Base-by-base conservation (phyloP, 1,140 invertebrate species). In the Tetragnatha versicolor region DNA sequence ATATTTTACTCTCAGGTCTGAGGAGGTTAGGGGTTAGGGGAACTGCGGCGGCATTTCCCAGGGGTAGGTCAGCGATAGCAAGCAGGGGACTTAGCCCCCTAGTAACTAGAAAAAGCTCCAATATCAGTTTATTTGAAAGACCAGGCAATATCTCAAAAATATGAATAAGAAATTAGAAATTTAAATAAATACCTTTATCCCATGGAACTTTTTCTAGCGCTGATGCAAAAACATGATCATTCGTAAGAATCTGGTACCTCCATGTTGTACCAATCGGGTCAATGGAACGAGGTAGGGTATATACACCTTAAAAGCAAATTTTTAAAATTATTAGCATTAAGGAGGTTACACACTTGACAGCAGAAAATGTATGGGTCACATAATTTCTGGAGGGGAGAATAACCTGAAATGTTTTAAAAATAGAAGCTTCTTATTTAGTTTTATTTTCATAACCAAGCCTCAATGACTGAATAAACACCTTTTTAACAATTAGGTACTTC, bases 231-330 rank as follows among this genome's bases (percentile, higher is more conserved):
- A 75, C 2, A 7, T 42, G 45, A 37, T 75, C 51, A 37, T 75
- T 75, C 7, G 72, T 75, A 3, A 75, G 25, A 47, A 75, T 35
- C 12, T 75, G 55, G 37, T 63, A 75, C n/a, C 37, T 72, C 4
- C 33, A n/a, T 37, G 31, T 53, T 9, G 31, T 22, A 17, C 5
- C 10, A 31, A 20, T 10, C 22, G 22, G 9, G 45, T 33, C 9
- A 42, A 2, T 7, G 2, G 25, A n/a, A 14, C 27, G 27, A 20
- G 27, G 35, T 1, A 42, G 3, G 12, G 27, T 4, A 29, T 45
- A 73, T 4, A 47, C 10, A 17, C 53, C 70, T 73, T 25, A 22
- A 14, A 37, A 70, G 12, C 35, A 27, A 35, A 9, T 3, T 31
- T n/a, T 29, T 6, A 12, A 29, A 6, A 29, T 7, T 4, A 7